phyloP scores from a whole-genome alignment of 2,113 vertebrate species.

The Cyphomyrus plagiostoma region DNA sequence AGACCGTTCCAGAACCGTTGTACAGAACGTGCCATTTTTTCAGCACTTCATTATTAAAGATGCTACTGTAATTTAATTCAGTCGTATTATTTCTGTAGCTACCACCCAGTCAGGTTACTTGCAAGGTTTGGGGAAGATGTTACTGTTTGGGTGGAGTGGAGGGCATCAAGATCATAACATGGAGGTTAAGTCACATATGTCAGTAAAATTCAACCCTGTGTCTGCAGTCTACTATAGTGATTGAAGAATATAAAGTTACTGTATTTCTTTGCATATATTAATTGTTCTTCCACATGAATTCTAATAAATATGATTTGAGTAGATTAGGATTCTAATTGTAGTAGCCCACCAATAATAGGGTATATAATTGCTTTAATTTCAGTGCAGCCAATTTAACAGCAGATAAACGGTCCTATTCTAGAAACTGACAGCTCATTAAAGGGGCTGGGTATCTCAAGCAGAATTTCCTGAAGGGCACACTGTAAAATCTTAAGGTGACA shows the following conservation, averaged over 20 bases:
- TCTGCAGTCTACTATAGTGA: background rate
- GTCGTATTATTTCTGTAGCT: background rate
- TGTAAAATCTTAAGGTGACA: background rate
- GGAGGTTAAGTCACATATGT: background rate
- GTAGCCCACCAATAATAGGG: background rate
- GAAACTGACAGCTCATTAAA: background rate
- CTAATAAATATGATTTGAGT: background rate
- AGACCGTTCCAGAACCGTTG: background rate
- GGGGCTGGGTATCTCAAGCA: background rate
- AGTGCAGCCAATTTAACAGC: background rate
- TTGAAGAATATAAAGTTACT: background rate
- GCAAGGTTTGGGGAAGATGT: background rate
- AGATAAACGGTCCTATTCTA: background rate
- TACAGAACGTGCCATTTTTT: background rate
- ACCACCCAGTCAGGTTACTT: background rate
- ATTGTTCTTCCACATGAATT: background rate
- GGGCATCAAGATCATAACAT: background rate
- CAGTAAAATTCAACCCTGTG: background rate
- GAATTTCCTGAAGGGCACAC: background rate
- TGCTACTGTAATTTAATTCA: background rate
- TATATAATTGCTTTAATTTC: background rate
- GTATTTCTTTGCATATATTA: background rate
- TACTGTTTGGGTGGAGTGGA: background rate
- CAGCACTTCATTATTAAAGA: background rate
- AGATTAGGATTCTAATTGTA: background rate